Conservation (phyloP, 2,888 invertebrate species). For the Drosophila atripex region DNA sequence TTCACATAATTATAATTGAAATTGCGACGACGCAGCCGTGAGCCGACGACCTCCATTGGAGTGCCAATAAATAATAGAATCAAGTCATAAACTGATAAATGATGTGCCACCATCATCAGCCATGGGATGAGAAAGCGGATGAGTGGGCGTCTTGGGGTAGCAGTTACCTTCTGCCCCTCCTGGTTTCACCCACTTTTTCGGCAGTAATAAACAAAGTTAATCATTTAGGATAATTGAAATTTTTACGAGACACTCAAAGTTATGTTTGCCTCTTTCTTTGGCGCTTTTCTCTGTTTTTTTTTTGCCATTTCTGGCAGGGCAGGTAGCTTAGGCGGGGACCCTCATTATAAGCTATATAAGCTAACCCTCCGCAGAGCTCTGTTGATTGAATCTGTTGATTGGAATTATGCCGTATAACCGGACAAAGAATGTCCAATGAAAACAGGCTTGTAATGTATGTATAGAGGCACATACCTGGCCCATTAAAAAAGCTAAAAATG, state of each 20-base stretch:
- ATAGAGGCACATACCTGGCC: slow-evolving; percentile 39
- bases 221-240: slow-evolving; percentile 82
- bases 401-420: slow-evolving; percentile 56
- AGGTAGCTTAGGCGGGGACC: slow-evolving; percentile 45
- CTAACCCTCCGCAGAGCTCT: slow-evolving; percentile 8
- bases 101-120: slow-evolving; percentile 55
- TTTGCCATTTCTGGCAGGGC: slow-evolving; percentile 45
- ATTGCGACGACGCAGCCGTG: slow-evolving; percentile 67
- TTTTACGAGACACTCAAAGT: slow-evolving; percentile 78
- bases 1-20: slow-evolving; percentile 82
- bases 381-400: slow-evolving; percentile 70
- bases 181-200: background rate
- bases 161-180: background rate
- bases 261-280: slow-evolving; percentile 40
- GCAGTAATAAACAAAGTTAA: slow-evolving; percentile 80
- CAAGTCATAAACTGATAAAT: slow-evolving; percentile 81
- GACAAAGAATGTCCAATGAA: slow-evolving; percentile 34
- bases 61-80: slow-evolving; percentile 81
- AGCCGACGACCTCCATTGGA: slow-evolving; percentile 53
- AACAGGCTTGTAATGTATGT: slow-evolving; percentile 33
- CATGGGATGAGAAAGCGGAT: slow-evolving; percentile 19
- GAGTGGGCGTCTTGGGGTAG: slow-evolving; percentile 2
- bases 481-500: too few relatives aligned
- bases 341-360: too few relatives aligned
- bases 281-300: slow-evolving; percentile 2